Base-by-base conservation (phyloP, 2,113 vertebrate genomes). In the Percopsis transmontana region DNA sequence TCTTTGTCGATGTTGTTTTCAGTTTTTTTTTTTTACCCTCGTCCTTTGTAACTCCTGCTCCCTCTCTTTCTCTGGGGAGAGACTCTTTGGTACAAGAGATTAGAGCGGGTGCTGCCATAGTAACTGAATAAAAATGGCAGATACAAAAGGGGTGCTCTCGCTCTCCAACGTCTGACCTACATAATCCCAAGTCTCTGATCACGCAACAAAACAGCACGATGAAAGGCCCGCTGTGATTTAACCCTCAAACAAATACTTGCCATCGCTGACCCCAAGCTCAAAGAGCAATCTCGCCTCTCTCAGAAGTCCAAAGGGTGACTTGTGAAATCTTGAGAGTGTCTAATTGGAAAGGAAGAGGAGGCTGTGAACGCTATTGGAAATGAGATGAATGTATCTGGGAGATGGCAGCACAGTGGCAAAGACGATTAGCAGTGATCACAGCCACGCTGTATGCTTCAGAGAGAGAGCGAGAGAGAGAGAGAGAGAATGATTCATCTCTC, bases 81-180 rank as follows among this genome's bases (percentile, higher is more conserved):
- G 76, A 88, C 86, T 87, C 87, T 91, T 86, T 89, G 89, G 85
- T 83, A 87, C 83, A 87, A 88, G 87, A 91, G 89, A 92, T 89
- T 90, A 90, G 91, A 91, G 88, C 72, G 73, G 71, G 66, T 77
- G 90, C 90, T 93, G 91, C 91, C 89, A 33, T 92, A 91, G 91
- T 91, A 92, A 93, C 91, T 76, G 82, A 90, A 90, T 90, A 86
- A 91, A 91, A 92, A 91, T 90, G 91, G 89, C 85, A 90, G 88
- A 82, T 87, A 88, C 82, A 89, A 90, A 89, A 87, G 85, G 75
- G 86, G 80, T 68, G 74, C 80, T 85, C 87, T 90, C 86, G 62
- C 79, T 88, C 87, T 86, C 85, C 84, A 88, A 88, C 74, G 75
- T 83, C 90, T 92, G 91, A 92, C 92, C 91, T 91, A 91, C 88